Percentiles rank a stretch among this genome's conserved stretches.
Evolutionary conservation across 2,888 invertebrate genomes (phyloP).

Genomic region (Fissipunctia ypsillon): DNA sequence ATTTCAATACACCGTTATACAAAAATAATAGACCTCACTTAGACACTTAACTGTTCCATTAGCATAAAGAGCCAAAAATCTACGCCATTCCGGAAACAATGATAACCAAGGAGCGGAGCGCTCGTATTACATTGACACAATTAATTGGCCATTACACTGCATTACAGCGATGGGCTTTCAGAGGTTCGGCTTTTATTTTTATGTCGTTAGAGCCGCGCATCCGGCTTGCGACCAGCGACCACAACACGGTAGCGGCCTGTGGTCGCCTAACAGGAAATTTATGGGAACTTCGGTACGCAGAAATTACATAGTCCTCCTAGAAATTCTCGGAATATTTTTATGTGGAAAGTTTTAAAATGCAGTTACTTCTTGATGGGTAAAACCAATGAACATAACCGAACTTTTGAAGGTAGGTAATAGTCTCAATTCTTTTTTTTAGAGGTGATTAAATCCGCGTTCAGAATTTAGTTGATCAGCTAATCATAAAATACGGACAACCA

Average conservation of each 20-base stretch:
- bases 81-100: slow-evolving; percentile 49
- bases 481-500: not conserved
- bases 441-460: not conserved
- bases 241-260: slow-evolving; percentile 58
- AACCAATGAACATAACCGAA: not conserved
- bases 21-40: slow-evolving; percentile 12
- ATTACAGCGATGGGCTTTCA: slow-evolving; percentile 55
- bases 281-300: slow-evolving; percentile 51
- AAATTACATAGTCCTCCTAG: slow-evolving; percentile 23
- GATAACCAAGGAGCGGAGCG: slow-evolving; percentile 53
- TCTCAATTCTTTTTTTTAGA: not conserved
- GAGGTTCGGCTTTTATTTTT: slow-evolving; percentile 58
- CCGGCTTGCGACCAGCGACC: slow-evolving; percentile 59
- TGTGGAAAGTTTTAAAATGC: not conserved
- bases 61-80: slow-evolving; percentile 45
- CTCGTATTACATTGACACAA: slow-evolving; percentile 60
- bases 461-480: not conserved
- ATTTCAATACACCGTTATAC: not conserved
- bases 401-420: not conserved
- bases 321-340: slow-evolving; percentile 35
- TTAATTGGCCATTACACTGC: slow-evolving; percentile 61
- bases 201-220: slow-evolving; percentile 47
- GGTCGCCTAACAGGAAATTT: slow-evolving; percentile 62
- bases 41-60: slow-evolving; percentile 34
- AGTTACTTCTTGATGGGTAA: slow-evolving; percentile 3